phyloP scores from a whole-genome alignment of 2,797 vertebrate genomes.

The Lagothrix lagotricha region DNA sequence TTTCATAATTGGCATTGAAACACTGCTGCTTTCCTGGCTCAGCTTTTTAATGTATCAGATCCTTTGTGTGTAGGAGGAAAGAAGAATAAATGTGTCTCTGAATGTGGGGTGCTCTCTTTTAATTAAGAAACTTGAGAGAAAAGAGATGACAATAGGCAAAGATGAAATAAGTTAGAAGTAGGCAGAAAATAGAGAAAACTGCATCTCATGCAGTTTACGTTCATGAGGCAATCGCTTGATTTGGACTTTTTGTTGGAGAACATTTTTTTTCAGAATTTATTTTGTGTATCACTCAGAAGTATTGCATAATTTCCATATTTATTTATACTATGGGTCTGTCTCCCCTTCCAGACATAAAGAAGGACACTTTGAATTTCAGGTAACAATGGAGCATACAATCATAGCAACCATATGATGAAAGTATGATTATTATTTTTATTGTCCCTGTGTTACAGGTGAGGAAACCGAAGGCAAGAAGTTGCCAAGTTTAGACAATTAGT shows the following conservation, averaged over 20 bases:
- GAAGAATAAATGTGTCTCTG: background rate
- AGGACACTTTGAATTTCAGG: constrained; percentile 5
- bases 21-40: background rate
- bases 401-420: background rate
- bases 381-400: background rate
- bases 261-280: constrained; percentile 21
- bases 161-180: background rate
- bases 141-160: background rate
- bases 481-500: background rate
- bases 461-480: background rate
- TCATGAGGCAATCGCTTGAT: background rate
- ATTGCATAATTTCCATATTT: background rate
- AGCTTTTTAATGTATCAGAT: background rate
- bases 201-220: too few species aligned
- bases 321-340: background rate
- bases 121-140: background rate
- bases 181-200: background rate
- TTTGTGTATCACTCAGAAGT: background rate
- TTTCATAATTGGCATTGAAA: background rate
- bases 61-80: background rate
- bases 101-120: background rate
- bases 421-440: background rate
- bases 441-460: background rate
- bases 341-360: background rate
- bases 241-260: background rate